phyloP scores from a whole-genome alignment of 2,113 vertebrate genomes.

The Montifringilla adamsi region DNA sequence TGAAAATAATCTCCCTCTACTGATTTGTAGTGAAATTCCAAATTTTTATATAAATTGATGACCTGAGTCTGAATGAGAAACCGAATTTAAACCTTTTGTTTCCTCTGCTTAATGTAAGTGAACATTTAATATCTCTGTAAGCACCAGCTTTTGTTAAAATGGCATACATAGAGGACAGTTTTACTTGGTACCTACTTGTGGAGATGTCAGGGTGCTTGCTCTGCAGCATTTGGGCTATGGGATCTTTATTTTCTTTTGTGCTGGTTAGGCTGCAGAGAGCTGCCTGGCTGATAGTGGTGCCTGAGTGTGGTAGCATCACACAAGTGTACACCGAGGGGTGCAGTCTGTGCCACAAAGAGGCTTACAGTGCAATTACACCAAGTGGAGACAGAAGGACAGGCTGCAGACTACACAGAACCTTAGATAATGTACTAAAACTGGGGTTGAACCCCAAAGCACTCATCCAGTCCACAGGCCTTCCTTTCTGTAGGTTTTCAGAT shows the following conservation, averaged over 20 bases:
- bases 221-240: neutral
- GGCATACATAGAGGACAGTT: neutral
- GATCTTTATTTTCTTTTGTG: neutral
- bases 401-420: neutral
- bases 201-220: neutral
- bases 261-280: neutral
- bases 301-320: neutral
- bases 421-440: neutral
- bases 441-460: neutral
- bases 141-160: neutral
- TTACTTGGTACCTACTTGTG: fast-evolving
- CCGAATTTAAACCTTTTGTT: neutral
- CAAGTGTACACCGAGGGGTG: neutral
- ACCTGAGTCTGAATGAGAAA: neutral
- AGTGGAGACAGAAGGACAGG: neutral
- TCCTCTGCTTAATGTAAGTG: neutral
- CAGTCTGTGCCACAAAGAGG: neutral
- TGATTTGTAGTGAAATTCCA: neutral
- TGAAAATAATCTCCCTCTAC: neutral
- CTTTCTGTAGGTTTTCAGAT: neutral
- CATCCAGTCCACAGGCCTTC: neutral
- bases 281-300: neutral
- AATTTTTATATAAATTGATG: neutral
- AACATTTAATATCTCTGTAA: neutral
- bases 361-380: neutral